Percentiles rank a stretch among this genome's conserved stretches.
Conservation (phyloP, 2,888 invertebrate species). For the Catocala fraxini region DNA sequence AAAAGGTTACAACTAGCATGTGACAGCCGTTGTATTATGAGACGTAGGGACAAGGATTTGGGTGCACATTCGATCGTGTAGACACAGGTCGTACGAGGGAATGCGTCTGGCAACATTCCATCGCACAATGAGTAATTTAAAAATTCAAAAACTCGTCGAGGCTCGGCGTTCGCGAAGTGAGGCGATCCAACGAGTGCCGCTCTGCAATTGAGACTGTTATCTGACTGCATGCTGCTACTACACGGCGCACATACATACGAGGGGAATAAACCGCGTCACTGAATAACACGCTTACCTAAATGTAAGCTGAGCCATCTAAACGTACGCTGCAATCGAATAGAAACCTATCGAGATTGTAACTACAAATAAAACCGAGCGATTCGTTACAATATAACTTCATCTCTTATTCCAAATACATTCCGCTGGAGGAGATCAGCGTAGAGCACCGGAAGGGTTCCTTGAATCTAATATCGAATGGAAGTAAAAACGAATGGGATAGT, state of each 20-base stretch:
- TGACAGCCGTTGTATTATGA: constrained; percentile 66
- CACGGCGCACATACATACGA: constrained; percentile 51
- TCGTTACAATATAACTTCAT: constrained; percentile 51
- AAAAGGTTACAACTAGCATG: constrained; percentile 59
- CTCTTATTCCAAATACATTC: constrained; percentile 47
- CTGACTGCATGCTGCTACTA: constrained; percentile 69
- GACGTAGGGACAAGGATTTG: constrained; percentile 68
- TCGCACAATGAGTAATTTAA: constrained; percentile 88
- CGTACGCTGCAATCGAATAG: constrained; percentile 52
- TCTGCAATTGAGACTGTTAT: constrained; percentile 85
- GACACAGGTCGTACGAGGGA: constrained; percentile 58
- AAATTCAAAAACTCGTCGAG: constrained; percentile 88
- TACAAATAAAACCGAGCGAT: constrained; percentile 55
- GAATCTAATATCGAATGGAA: constrained; percentile 69
- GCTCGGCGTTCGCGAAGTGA: constrained; percentile 76
- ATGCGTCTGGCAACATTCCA: constrained; percentile 81
- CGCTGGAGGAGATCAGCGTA: constrained; percentile 37
- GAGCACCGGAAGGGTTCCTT: constrained; percentile 58
- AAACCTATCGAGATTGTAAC: constrained; percentile 58
- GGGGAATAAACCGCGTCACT: constrained; percentile 62
- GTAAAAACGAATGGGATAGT: constrained; percentile 51
- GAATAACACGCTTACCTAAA: constrained; percentile 73
- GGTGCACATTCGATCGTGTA: constrained; percentile 74
- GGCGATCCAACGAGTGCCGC: constrained; percentile 79
- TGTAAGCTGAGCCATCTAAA: constrained; percentile 58